Evolutionary conservation across 2,797 vertebrate genomes (phyloP), one percentile per base, ranked within the genome.

Genomic region (Micrastur ruficollis): DNA sequence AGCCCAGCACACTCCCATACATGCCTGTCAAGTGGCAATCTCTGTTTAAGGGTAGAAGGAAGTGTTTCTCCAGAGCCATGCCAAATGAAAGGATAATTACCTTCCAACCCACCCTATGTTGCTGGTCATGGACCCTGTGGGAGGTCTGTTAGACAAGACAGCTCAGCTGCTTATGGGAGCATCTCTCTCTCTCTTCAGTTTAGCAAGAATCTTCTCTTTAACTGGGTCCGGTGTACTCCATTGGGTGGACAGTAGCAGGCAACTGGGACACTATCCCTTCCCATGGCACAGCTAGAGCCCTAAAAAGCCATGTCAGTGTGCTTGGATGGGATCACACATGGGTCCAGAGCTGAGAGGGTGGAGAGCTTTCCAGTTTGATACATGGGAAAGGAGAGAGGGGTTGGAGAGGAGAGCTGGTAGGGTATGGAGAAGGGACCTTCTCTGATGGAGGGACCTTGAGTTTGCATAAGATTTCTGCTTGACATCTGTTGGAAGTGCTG

Each of bases 41-140:
- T 70, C 52, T 50, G 14, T 31, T 71, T 46, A 40, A 75, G 21
- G 34, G 34, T 7, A 62, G 25, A 79, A 26, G 47, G 5, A 38
- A 2, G 5, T 7, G 9, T 52, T 90, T 71, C 52, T 50, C 52
- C 74, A 73, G 18, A 71, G 2, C 3, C 0, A 0, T 36, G 55
- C 13, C 32, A 75, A 49, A 67, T 11, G 29, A 75, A 73, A 62
- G 62, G 47, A 31, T 31, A 21, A 46, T n/a, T 29, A 31, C 31
- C 58, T 65, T 59, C 50, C 31, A 84, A 14, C 11, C 9, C 26
- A 34, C 6, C 4, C 34, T 36, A 0, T 13, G 5, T 22, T 58
- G 27, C 29, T 68, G 49, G 12, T 20, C 34, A 18, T 14, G 34
- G 71, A 49, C 14, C 9, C 9, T 8, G 12, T 23, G 32, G 44